Evolutionary conservation across 2,888 invertebrate genomes (phyloP), one percentile per base, ranked within the genome.

Genomic region (Caenorhabditis afra): DNA sequence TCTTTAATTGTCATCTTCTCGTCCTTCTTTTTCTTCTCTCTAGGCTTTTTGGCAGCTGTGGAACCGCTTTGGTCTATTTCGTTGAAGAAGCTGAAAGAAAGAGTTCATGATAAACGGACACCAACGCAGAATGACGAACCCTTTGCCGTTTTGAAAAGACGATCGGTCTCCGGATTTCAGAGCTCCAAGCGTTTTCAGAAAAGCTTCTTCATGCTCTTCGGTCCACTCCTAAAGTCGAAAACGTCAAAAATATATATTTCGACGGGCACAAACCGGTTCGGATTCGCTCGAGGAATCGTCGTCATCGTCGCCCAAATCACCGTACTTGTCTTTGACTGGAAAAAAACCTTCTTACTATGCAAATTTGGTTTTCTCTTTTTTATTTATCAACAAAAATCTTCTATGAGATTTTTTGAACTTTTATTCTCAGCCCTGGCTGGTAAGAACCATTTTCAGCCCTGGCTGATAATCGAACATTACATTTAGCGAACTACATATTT

Each of bases 181-280:
- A 61, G 94, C 94, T 0, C 96, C 93, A 1, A 97, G 91, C 0
- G 96, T 94, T 91, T 94, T 94, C 50, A 95, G 93, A 91, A 98
- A 98, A 82, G 95, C 94, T 84, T 94, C 94, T 89, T 97, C 96
- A 55, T 94, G 92, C 82, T 94, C 93, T 86, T 94, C 93, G 0
- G 93, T 91, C 90, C 94, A 85, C 91, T 93, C 92, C 92, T 93
- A 39, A 39, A 49, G 1, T 18, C 29, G 7, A 7, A 29, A 29
- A 29, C 29, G 7, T 29, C 29, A 29, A 29, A 29, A 5, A 5
- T 29, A 7, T 16, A 16, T 20, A 7, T 35, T 35, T 49, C 50
- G 18, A 37, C n/a, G n/a, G 1, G 20, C 5, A 44, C 4, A 23
- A 11, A 20, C 82, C 47, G 84, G 73, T 66, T 81, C 84, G 39